These are phyloP conservation scores for Drosophila simulans DNA, from an alignment of 1,140 invertebrate species.

Conservation along the genomic window DNA sequence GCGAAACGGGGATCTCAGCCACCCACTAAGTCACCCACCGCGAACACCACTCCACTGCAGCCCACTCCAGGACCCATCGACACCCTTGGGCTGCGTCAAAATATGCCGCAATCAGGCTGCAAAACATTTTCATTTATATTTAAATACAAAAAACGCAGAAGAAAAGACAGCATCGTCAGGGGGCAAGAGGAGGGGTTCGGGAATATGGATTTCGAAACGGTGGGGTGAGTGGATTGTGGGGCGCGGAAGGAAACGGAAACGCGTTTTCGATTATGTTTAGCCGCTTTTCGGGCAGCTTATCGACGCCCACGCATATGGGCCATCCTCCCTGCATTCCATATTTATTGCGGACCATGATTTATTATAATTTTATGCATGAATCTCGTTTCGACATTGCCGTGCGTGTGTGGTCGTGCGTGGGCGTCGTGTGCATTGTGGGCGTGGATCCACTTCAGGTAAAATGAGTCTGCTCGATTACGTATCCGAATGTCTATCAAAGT, in stretches of 20 bases:
- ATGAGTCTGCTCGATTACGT: constrained; percentile 48
- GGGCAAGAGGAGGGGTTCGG: not conserved
- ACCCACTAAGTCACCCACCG: not conserved
- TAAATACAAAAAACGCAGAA: constrained; percentile 66
- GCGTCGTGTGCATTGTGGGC: constrained; percentile 51
- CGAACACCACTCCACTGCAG: not conserved
- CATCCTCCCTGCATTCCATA: constrained; percentile 58
- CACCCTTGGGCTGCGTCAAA: constrained; percentile 74
- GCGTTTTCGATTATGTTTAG: constrained; percentile 81
- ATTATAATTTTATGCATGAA: constrained; percentile 83
- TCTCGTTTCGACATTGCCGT: constrained; percentile 27
- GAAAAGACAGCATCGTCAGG: not conserved
- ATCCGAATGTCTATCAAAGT: constrained; percentile 5
- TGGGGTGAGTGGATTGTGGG: not conserved
- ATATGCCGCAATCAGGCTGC: constrained; percentile 81
- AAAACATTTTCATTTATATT: constrained; percentile 83
- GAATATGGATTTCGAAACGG: constrained; percentile 5
- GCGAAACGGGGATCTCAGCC: constrained; percentile 45
- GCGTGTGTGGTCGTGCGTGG: constrained; percentile 6
- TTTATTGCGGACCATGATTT: constrained; percentile 78
- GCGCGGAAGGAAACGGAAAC: constrained; percentile 47
- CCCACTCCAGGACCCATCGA: constrained; percentile 8
- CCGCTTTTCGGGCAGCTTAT: constrained; percentile 75
- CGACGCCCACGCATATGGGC: constrained; percentile 65
- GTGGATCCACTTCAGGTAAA: constrained; percentile 59